A percentile compares a stretch with the other conserved stretches of the same genome.
These are phyloP conservation scores for Protosalanx chinensis DNA, from an alignment of 2,797 vertebrate species.

Conservation along the genomic window DNA sequence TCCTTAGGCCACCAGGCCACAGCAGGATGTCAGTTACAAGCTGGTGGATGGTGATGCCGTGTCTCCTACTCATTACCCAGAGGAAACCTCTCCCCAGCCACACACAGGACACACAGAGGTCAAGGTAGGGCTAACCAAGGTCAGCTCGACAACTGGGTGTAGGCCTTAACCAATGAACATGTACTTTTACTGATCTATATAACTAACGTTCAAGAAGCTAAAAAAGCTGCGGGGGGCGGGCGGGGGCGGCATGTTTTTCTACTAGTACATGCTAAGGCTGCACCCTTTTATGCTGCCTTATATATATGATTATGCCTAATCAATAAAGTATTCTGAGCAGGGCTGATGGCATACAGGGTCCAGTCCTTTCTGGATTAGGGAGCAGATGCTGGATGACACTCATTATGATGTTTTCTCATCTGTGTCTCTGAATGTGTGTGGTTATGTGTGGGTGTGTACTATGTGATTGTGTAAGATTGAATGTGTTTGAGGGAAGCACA, in stretches of 20 bases:
- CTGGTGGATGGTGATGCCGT: neutral
- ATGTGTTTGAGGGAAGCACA: neutral
- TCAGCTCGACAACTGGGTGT: neutral
- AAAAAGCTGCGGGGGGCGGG: no score
- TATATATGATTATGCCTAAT: no score
- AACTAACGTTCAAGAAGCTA: no score
- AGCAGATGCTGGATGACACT: neutral
- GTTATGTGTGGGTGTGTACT: conserved; percentile 4
- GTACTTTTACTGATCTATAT: neutral
- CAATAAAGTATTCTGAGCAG: no score
- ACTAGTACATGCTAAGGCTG: no score
- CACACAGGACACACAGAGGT: neutral
- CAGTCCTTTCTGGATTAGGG: neutral
- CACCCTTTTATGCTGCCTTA: no score
- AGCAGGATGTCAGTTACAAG: neutral
- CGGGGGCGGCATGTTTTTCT: no score
- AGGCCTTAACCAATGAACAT: neutral
- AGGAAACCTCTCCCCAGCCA: neutral
- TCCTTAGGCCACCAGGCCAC: neutral
- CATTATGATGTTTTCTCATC: neutral
- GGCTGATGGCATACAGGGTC: no score
- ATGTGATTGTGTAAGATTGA: neutral
- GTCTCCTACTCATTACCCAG: neutral
- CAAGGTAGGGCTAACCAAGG: neutral
- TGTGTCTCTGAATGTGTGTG: conserved; percentile 2